These are phyloP conservation scores for Actinemys pallida DNA, from an alignment of 2,113 vertebrate genomes.

Conservation along the genomic window DNA sequence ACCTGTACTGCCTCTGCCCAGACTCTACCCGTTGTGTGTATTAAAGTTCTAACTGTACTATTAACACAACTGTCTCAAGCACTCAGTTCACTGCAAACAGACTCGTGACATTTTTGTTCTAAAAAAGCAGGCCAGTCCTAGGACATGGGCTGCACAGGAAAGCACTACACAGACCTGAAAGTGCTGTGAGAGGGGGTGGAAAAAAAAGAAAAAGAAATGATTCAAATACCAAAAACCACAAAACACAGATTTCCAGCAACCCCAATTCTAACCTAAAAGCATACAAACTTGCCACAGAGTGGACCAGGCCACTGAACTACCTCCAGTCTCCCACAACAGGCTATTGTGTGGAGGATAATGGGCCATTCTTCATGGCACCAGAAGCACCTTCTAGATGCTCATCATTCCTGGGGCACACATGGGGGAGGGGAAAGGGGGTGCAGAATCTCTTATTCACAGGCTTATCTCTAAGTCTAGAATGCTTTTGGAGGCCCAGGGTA, in stretches of 20 bases:
- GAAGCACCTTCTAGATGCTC: neutral
- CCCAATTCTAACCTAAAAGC: neutral
- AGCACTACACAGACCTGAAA: neutral
- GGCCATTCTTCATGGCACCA: neutral
- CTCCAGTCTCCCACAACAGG: neutral
- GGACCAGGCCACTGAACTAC: neutral
- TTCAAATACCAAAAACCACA: neutral
- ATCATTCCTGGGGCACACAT: rapidly evolving
- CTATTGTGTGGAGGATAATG: neutral
- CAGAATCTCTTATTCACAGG: neutral
- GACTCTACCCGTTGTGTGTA: rapidly evolving
- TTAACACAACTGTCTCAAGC: neutral
- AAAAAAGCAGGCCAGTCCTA: neutral
- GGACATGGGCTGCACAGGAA: neutral
- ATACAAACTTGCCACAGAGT: neutral
- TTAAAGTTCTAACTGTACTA: neutral
- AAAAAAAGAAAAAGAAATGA: neutral
- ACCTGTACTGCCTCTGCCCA: neutral
- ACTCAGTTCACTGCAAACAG: rapidly evolving
- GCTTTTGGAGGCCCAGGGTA: neutral
- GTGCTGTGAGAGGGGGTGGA: rapidly evolving
- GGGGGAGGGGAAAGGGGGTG: rapidly evolving
- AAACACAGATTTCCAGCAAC: neutral
- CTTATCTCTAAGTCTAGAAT: neutral
- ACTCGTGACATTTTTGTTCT: rapidly evolving